A percentile compares a stretch with the other conserved stretches of the same genome.
Evolutionary conservation across 1,140 invertebrate genomes (phyloP).

Genomic region (Rhagoletis zephyria): DNA sequence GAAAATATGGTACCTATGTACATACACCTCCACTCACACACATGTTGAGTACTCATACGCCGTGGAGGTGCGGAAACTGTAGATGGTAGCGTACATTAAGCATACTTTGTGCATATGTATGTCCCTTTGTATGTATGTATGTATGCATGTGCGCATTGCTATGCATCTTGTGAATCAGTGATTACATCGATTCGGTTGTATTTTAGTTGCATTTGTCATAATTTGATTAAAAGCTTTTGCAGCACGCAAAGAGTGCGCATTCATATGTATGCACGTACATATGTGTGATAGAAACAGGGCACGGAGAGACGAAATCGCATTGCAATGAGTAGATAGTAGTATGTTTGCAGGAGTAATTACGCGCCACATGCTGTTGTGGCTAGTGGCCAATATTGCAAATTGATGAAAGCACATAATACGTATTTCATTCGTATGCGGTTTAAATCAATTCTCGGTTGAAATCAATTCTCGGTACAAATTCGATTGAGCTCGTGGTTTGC

Average conservation of each 20-base stretch:
- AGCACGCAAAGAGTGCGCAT: background rate
- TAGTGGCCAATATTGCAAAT: background rate
- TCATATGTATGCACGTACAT: background rate
- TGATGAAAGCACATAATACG: background rate
- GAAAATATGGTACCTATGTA: background rate
- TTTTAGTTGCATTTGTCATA: constrained; percentile 12
- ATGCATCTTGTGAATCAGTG: background rate
- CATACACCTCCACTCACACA: background rate
- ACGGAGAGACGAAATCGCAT: background rate
- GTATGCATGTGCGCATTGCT: background rate
- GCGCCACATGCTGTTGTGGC: background rate
- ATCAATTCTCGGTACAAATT: no score
- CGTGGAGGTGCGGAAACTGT: background rate
- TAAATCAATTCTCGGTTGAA: no score
- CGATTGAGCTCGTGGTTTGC: no score
- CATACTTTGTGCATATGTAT: no score
- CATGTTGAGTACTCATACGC: background rate
- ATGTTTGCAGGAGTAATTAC: background rate
- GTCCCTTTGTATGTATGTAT: background rate
- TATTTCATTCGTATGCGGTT: no score
- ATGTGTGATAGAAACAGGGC: background rate
- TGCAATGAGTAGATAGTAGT: background rate
- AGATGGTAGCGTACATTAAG: background rate
- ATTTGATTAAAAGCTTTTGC: background rate
- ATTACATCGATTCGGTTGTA: background rate